phyloP scores from a whole-genome alignment of 1,140 invertebrate species.

The Brachionus manjavacas region DNA sequence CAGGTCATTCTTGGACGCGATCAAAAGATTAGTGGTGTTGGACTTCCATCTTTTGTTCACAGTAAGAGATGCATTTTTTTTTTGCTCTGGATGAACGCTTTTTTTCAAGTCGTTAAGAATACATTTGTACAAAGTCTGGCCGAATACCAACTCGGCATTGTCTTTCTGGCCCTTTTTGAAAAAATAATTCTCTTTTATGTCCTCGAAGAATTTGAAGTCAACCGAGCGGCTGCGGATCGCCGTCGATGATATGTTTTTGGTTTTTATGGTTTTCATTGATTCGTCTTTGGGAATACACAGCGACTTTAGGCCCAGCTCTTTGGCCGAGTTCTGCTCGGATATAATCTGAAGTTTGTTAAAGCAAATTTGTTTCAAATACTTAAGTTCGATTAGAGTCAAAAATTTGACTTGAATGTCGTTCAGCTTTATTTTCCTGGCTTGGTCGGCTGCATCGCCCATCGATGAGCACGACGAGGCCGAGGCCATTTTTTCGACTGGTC shows the following conservation, averaged over 20 bases:
- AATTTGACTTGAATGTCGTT: slow-evolving; percentile 15
- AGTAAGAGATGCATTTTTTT: background rate
- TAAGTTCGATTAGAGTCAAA: slow-evolving; percentile 39
- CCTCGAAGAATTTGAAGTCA: slow-evolving; percentile 38
- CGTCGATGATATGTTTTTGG: background rate
- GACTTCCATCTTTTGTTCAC: slow-evolving; percentile 12
- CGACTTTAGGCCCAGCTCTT: background rate
- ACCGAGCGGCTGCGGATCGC: background rate
- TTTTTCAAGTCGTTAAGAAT: slow-evolving; percentile 38
- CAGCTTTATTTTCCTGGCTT: background rate
- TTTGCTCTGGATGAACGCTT: background rate
- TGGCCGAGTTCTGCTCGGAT: background rate
- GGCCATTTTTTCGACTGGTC: background rate
- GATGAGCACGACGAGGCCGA: slow-evolving; percentile 9
- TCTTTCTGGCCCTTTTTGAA: background rate
- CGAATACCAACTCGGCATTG: background rate
- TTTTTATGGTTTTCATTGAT: slow-evolving; percentile 31
- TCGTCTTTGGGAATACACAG: slow-evolving; percentile 31
- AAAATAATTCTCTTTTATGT: slow-evolving; percentile 40
- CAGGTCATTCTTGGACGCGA: slow-evolving; percentile 29
- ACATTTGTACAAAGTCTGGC: slow-evolving; percentile 38
- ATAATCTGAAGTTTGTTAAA: slow-evolving; percentile 13
- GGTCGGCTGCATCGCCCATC: background rate
- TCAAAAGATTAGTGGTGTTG: slow-evolving; percentile 22
- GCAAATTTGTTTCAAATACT: slow-evolving; percentile 36